Evolutionary conservation across 2,888 invertebrate species (phyloP).

Genomic region (Seladonia tumulorum): DNA sequence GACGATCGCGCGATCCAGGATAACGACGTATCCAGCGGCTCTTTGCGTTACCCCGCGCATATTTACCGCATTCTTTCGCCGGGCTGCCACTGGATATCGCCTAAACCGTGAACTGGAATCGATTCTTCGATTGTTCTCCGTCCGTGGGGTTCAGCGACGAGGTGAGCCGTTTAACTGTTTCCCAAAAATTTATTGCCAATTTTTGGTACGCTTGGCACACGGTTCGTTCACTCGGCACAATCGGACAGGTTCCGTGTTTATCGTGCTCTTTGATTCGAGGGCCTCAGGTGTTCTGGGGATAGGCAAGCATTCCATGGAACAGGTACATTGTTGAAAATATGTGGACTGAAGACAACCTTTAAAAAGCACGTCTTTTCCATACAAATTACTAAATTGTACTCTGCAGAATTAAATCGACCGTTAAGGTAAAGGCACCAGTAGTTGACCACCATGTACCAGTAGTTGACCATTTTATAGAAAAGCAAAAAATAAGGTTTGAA

Average conservation of each 20-base stretch:
- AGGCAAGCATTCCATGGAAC: no score
- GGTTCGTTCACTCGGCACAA: not conserved
- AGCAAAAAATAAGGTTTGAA: no score
- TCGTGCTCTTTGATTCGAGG: not conserved
- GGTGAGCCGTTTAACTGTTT: not conserved
- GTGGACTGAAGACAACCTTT: no score
- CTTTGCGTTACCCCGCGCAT: slow-evolving; percentile 20
- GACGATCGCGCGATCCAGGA: slow-evolving; percentile 44
- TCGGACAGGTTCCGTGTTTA: not conserved
- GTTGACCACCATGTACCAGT: no score
- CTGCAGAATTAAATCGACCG: no score
- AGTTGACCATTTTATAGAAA: no score
- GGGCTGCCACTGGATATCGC: slow-evolving; percentile 22
- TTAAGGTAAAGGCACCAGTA: no score
- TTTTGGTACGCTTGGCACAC: not conserved
- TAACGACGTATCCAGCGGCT: slow-evolving; percentile 56
- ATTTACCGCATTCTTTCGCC: slow-evolving; percentile 50
- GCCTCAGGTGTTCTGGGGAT: not conserved
- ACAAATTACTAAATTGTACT: no score
- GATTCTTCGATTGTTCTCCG: slow-evolving; percentile 39
- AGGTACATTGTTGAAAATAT: no score
- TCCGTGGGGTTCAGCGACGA: slow-evolving; percentile 8
- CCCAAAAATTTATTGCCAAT: not conserved
- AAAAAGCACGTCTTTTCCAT: no score
- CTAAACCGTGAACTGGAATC: slow-evolving; percentile 25